Percentiles rank a stretch among this genome's conserved stretches.
Conservation (phyloP, 2,888 invertebrate genomes). For the Tetanocera ferruginea region DNA sequence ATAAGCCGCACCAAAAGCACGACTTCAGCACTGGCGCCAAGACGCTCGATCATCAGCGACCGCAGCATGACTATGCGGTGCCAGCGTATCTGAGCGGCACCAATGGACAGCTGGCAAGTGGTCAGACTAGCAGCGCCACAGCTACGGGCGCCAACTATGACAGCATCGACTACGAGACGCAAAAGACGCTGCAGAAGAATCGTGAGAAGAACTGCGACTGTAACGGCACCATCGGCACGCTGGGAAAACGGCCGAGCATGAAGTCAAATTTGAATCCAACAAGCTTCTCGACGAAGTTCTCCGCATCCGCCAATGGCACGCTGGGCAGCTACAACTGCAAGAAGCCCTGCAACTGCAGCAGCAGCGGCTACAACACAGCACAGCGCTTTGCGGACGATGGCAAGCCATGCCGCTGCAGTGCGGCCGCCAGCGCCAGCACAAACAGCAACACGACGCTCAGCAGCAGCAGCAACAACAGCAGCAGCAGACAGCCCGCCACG, state of each 20-base stretch:
- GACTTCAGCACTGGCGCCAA: conserved; percentile 56
- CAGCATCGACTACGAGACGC: conserved; percentile 62
- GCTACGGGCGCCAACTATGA: conserved; percentile 56
- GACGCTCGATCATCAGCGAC: conserved; percentile 63
- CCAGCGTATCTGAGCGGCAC: conserved; percentile 61
- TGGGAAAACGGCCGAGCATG: neutral
- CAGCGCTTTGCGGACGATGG: conserved; percentile 44
- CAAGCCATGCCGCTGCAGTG: conserved; percentile 46
- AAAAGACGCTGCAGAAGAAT: conserved; percentile 51
- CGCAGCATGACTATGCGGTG: conserved; percentile 69
- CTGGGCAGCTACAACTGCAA: conserved; percentile 63
- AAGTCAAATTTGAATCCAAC: conserved; percentile 57
- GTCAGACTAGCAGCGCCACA: conserved; percentile 16
- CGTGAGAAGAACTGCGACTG: conserved; percentile 57
- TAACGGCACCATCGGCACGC: conserved; percentile 52
- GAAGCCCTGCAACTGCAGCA: conserved; percentile 60
- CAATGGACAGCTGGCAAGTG: conserved; percentile 54
- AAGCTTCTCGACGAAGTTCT: conserved; percentile 67
- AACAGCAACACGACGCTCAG: conserved; percentile 53
- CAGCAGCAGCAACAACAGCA: conserved; percentile 59
- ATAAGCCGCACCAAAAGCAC: conserved; percentile 47
- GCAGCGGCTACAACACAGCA: conserved; percentile 20
- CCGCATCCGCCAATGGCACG: conserved; percentile 50
- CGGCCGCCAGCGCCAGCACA: neutral
- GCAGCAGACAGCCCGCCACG: conserved; percentile 58